Conservation (phyloP, 2,113 vertebrate genomes). For the Pteruthius melanotis region DNA sequence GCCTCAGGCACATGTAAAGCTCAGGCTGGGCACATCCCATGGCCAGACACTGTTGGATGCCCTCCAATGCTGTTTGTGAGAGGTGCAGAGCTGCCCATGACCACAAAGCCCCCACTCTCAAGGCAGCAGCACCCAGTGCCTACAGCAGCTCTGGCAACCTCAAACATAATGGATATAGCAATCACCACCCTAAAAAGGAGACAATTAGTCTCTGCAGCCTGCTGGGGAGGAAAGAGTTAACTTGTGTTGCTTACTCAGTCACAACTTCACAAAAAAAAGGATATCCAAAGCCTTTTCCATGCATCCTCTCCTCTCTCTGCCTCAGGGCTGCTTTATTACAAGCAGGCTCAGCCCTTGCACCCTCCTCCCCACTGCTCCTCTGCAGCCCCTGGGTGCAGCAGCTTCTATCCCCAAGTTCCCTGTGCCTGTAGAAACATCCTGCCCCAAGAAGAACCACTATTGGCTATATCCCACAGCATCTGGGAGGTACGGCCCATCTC, state of each 20-base stretch:
- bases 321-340: not conserved
- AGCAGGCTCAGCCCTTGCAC: not conserved
- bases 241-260: not conserved
- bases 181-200: not conserved
- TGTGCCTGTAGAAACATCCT: not conserved
- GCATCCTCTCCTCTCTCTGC: not conserved
- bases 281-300: not conserved
- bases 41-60: fast-evolving
- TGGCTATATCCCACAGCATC: not conserved
- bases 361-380: not conserved
- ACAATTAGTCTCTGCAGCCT: not conserved
- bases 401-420: not conserved
- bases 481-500: not conserved
- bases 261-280: not conserved
- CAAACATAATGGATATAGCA: fast-evolving
- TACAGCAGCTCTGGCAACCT: not conserved
- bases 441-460: not conserved
- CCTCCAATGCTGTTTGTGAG: not conserved
- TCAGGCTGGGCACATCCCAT: not conserved
- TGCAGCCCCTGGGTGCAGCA: not conserved
- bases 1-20: not conserved
- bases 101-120: fast-evolving
- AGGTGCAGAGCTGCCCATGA: not conserved
- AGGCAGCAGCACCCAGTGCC: not conserved
- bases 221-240: not conserved